Evolutionary conservation across 2,888 invertebrate genomes (phyloP), one percentile per base, ranked within the genome.

Genomic region (Mesoligia furuncula): DNA sequence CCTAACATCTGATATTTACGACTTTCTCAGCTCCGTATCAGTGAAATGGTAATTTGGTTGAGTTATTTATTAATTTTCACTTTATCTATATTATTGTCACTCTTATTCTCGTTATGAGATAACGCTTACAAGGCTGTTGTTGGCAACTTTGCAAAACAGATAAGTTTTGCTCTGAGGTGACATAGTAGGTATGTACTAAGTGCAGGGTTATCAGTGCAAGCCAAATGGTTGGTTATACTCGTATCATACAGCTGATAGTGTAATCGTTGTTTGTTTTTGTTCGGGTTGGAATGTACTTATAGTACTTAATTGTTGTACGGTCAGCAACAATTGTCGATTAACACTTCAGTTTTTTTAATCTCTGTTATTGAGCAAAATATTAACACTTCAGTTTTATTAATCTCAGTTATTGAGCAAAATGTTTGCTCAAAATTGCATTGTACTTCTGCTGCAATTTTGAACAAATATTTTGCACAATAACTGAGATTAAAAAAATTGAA

Each of bases 201-300:
- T 93, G 95, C 93, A 94, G 94, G 96, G 95, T 95, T 96, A 96
- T 96, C 96, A 80, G 73, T 87, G 90, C 89, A 90, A 91, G 90
- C 92, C 91, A 92, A 93, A 93, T 92, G 92, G 93, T 91, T 89
- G 92, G 91, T 91, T 89, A 91, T 91, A 90, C 90, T 85, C 85
- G 84, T 93, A 92, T 92, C 86, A 72, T 61, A 57, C 75, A 75
- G 70, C 79, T 79, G 93, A 94, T 94, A 94, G 74, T 88, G 91
- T 91, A 92, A 93, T 93, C 92, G 87, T 78, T 39, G 85, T 90
- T 89, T 92, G 89, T 92, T 92, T 91, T 90, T 89, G 84, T 88
- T 87, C 83, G 83, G 84, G 77, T 80, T 73, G 66, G 66, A 77
- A 76, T 73, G 57, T 82, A 70, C 70, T 61, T 69, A 73, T 31